A percentile compares a stretch with the other conserved stretches of the same genome.
Conservation (phyloP, 2,888 invertebrate genomes). For the Adela reaumurella region DNA sequence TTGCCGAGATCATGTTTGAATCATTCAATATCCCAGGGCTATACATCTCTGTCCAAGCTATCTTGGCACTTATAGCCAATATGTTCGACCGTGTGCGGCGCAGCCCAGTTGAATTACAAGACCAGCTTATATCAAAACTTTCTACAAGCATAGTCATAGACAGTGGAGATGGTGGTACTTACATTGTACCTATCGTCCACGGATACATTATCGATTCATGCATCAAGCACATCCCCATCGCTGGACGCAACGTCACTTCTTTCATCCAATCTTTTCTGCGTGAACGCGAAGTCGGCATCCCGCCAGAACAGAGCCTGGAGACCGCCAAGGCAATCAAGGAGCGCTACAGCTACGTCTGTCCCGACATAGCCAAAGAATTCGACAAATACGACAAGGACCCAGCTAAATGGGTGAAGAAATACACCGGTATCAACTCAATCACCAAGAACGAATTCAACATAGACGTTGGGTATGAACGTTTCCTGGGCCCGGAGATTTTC, state of each 20-base stretch:
- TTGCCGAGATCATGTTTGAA: conserved; percentile 99
- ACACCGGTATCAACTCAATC: conserved; percentile 88
- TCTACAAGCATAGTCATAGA: conserved; percentile 98
- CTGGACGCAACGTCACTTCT: conserved; percentile 97
- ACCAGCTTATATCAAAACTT: no score
- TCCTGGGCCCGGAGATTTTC: conserved; percentile 98
- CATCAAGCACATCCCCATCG: conserved; percentile 99
- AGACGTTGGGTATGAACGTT: conserved; percentile 97
- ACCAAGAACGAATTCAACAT: conserved; percentile 88
- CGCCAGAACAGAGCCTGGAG: conserved; percentile 98
- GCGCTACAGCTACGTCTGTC: conserved; percentile 92
- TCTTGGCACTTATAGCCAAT: conserved; percentile 95
- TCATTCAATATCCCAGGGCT: conserved; percentile 99
- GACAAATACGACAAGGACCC: conserved; percentile 96
- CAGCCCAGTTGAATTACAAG: no score
- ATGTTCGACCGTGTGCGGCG: conserved; percentile 91
- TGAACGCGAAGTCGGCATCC: conserved; percentile 95
- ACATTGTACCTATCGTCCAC: conserved; percentile 99
- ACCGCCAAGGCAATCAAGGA: conserved; percentile 99
- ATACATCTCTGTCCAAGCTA: conserved; percentile 99
- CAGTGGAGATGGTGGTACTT: conserved; percentile 99
- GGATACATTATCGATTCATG: conserved; percentile 99
- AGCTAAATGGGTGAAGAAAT: conserved; percentile 91
- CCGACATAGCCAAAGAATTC: conserved; percentile 99
- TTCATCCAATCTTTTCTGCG: conserved; percentile 96